Base-by-base conservation (phyloP, 1,140 invertebrate genomes). In the Apis mellifera region DNA sequence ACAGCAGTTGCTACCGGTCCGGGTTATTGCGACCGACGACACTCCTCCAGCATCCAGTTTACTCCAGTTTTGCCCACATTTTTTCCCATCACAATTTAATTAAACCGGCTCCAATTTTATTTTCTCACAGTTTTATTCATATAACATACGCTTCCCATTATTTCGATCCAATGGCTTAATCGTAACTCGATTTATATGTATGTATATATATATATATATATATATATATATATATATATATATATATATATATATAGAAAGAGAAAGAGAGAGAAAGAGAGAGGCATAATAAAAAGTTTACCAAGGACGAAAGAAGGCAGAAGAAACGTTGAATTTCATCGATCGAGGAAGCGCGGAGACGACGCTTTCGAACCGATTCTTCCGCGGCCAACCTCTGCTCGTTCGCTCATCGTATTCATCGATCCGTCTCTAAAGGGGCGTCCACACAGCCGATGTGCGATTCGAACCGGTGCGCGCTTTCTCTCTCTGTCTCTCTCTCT, bases 341-440 rank as follows among this genome's bases (percentile, higher is more conserved):
- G 78, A 79, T 73, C 69, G 57, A 73, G 59, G 26, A 42, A 48
- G 50, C 62, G 5, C 32, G 19, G 32, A 23, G n/a, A 62, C 59
- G 55, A 54, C 21, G 23, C 70, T 73, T 79, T 83, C 23, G 55
- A 68, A 73, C 60, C 77, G 48, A 83, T 83, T 83, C 82, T 62
- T 73, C 54, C 19, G 68, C 54, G 26, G 19, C 55, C 54, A 17
- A 23, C 12, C 15, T 54, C 17, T 64, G 54, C 32, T 42, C 32
- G 32, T 42, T 52, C 54, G 54, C 54, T 72, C 55, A 69, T 79
- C 55, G 73, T 79, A 83, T 70, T 32, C 70, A 86, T 86, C 85
- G 85, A 87, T 81, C 82, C 68, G 73, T 69, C 78, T 81, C 83
- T 87, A 86, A 86, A 84, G 76, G 72, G 54, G 54, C 62, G 77